Evolutionary conservation across 1,140 invertebrate genomes (phyloP), one percentile per base, ranked within the genome.

Genomic region (Leptinotarsa texana): DNA sequence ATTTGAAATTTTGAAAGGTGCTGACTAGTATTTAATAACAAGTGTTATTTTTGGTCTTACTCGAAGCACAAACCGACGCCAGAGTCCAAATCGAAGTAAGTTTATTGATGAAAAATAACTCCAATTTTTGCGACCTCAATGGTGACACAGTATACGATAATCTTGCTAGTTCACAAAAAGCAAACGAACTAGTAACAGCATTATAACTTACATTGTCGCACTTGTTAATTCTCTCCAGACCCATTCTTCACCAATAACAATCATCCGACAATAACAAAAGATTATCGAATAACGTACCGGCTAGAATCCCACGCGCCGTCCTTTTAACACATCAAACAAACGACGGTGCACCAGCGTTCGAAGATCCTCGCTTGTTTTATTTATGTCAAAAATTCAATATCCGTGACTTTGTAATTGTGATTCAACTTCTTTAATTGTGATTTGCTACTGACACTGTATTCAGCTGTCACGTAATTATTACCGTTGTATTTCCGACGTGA

Each of bases 371-470:
- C 27, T 33, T 33, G 63, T 24, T 65, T 65, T 33, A 24, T 65
- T 65, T 33, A 22, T 22, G 21, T 24, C 21, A 65, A 65, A 65
- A 24, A 65, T 65, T 65, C 63, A 22, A 65, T 65, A 65, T 65
- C 63, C 63, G 27, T 65, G 63, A 65, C 63, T 65, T 11, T 11
- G 21, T 65, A 33, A 65, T 65, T 65, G 63, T 65, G 63, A 65
- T 65, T 65, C 63, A 33, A 65, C 27, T 65, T 33, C 63, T 65
- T 33, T 65, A 65, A 65, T 65, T 65, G 63, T 65, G 63, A 65
- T 65, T 65, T 65, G 63, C 63, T 65, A 65, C 63, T 33, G 63
- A 65, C 63, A 65, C n/a, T 18, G 63, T 65, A 65, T 65, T 65
- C 63, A 65, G 27, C 63, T 65, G 63, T 65, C 63, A 22, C 4